Conservation (phyloP, 2,113 vertebrate genomes). For the Chloebia gouldiae region DNA sequence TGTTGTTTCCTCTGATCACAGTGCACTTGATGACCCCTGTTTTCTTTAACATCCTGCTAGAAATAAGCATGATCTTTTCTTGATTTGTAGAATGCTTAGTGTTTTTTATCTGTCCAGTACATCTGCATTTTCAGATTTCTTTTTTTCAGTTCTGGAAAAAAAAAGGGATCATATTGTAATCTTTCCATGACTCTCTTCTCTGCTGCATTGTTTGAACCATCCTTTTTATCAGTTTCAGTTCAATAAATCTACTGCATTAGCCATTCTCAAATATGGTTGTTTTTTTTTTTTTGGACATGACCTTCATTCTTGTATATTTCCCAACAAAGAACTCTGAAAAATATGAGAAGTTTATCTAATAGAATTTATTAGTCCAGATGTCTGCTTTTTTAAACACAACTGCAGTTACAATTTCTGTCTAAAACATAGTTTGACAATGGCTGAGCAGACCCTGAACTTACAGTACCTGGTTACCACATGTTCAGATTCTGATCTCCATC, state of each 20-base stretch:
- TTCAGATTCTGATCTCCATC: neutral
- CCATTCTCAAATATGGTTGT: neutral
- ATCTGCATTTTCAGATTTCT: neutral
- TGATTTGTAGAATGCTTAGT: neutral
- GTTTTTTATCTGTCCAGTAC: neutral
- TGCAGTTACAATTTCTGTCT: neutral
- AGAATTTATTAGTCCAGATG: constrained; percentile 10
- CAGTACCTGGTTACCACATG: neutral
- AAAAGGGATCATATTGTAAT: neutral
- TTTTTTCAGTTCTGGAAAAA: neutral
- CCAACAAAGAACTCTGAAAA: constrained; percentile 4
- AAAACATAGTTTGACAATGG: neutral
- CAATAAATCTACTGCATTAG: neutral
- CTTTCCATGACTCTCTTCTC: neutral
- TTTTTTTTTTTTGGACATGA: neutral
- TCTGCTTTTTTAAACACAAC: constrained; percentile 15
- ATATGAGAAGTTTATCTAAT: constrained; percentile 24
- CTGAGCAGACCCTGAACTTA: neutral
- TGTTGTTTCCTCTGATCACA: neutral
- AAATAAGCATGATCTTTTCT: neutral
- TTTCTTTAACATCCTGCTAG: neutral
- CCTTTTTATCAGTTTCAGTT: constrained; percentile 25
- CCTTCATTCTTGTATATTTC: constrained; percentile 4
- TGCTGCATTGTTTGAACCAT: constrained; percentile 6
- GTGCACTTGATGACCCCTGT: neutral